A percentile compares a stretch with the other conserved stretches of the same genome.
These are phyloP conservation scores for Parapristionchus giblindavisi DNA, from an alignment of 2,888 invertebrate genomes.

Conservation along the genomic window DNA sequence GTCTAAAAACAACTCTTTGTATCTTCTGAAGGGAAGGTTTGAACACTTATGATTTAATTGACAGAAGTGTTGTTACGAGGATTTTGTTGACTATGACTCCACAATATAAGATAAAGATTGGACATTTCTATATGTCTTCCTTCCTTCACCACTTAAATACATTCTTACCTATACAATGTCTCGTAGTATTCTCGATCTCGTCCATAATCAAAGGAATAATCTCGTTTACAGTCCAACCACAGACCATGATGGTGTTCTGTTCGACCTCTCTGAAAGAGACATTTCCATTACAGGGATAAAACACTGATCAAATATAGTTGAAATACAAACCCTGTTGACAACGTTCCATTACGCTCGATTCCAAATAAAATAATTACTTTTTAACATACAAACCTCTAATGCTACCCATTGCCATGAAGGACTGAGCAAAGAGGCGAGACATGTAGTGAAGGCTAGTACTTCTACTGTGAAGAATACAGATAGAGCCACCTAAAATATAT, in stretches of 20 bases:
- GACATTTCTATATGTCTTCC: background rate
- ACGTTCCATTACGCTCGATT: slow-evolving; percentile 3
- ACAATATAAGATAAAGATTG: background rate
- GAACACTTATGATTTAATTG: background rate
- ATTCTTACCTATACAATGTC: slow-evolving; percentile 59
- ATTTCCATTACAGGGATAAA: background rate
- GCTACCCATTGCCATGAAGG: slow-evolving; percentile 68
- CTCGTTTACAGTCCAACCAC: slow-evolving; percentile 68
- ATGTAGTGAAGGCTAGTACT: slow-evolving; percentile 61
- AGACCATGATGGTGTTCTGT: slow-evolving; percentile 69
- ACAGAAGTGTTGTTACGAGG: background rate
- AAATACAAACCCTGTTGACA: background rate
- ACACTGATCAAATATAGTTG: too few species aligned
- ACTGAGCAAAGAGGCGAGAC: slow-evolving; percentile 60
- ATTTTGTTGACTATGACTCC: too few species aligned
- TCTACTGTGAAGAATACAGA: slow-evolving; percentile 59
- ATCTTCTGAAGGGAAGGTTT: too few species aligned
- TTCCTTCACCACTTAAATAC: too few species aligned
- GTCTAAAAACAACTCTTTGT: too few species aligned
- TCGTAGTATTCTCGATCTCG: slow-evolving; percentile 66
- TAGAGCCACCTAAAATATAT: slow-evolving; percentile 43
- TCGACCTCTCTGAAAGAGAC: slow-evolving; percentile 58
- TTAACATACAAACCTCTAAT: slow-evolving; percentile 62
- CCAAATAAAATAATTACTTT: background rate
- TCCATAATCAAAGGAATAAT: slow-evolving; percentile 68